These are phyloP conservation scores for Morus bassanus DNA, from an alignment of 2,797 vertebrate species.

Conservation along the genomic window DNA sequence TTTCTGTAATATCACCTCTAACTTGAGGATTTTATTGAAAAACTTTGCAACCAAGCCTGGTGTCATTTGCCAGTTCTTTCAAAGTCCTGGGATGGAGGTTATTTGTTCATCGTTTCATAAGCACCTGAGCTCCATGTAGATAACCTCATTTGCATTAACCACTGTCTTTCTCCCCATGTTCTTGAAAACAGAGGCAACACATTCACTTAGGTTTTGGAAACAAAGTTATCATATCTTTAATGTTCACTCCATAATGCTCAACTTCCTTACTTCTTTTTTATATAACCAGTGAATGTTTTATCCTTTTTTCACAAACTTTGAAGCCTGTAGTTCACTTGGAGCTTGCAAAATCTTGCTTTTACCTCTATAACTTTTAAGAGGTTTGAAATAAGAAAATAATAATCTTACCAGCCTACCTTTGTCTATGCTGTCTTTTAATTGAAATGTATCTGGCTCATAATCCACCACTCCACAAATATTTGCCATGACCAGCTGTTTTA, in stretches of 20 bases:
- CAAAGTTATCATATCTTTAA: not conserved
- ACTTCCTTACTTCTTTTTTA: not conserved
- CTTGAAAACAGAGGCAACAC: not conserved
- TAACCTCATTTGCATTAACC: not conserved
- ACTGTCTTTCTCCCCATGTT: not conserved
- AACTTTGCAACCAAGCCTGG: not conserved
- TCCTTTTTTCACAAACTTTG: not conserved
- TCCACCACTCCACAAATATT: not conserved
- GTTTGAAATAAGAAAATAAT: not conserved
- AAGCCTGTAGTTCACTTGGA: not conserved
- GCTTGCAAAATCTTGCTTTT: not conserved
- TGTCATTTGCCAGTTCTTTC: not conserved
- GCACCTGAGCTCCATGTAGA: not conserved
- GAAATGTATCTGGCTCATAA: not conserved
- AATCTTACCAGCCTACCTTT: not conserved
- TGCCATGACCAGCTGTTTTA: not conserved
- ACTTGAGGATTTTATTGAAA: not conserved
- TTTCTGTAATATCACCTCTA: not conserved
- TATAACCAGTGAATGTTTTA: not conserved
- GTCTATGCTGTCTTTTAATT: not conserved
- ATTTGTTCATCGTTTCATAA: not conserved
- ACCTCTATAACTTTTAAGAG: not conserved
- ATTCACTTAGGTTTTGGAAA: not conserved
- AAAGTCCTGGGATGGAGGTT: not conserved
- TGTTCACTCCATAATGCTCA: not conserved